These are phyloP conservation scores for Tapera naevia DNA, from an alignment of 2,797 vertebrate species.

Conservation along the genomic window DNA sequence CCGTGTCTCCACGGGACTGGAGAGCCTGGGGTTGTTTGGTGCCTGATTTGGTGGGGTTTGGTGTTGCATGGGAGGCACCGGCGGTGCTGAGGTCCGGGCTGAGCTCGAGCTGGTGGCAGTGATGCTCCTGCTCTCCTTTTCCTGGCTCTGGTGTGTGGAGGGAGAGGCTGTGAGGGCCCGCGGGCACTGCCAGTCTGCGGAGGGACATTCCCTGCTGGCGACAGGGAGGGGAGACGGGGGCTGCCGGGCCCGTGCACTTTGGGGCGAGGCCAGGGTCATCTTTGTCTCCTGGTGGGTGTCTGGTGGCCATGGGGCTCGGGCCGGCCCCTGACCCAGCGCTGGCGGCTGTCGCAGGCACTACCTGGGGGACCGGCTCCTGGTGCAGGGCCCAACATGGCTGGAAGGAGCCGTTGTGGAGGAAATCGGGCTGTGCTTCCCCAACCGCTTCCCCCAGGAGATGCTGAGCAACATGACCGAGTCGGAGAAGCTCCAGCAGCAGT, in stretches of 20 bases:
- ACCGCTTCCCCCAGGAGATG: constrained; percentile 93
- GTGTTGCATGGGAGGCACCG: neutral
- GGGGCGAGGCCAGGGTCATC: neutral
- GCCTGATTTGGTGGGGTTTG: rapidly evolving
- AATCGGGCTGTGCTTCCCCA: constrained; percentile 91
- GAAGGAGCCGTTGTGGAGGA: constrained; percentile 88
- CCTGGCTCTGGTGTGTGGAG: rapidly evolving
- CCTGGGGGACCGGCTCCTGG: constrained; percentile 91
- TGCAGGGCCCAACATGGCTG: constrained; percentile 85
- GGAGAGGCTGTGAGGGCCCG: neutral
- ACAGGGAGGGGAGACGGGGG: neutral
- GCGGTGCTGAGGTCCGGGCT: rapidly evolving
- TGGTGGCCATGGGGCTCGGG: neutral
- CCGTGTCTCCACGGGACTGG: rapidly evolving
- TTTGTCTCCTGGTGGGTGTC: neutral
- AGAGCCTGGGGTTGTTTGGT: neutral
- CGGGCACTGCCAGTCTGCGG: rapidly evolving
- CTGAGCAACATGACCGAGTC: constrained; percentile 86
- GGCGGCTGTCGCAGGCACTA: constrained; percentile 78
- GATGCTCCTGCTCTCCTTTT: neutral
- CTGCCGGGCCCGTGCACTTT: rapidly evolving
- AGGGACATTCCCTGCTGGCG: rapidly evolving
- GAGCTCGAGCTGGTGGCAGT: rapidly evolving
- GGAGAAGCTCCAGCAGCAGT: constrained; percentile 86
- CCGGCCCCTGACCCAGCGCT: rapidly evolving